Evolutionary conservation across 1,140 invertebrate species (phyloP).

Genomic region (Ptiloglossa arizonensis): DNA sequence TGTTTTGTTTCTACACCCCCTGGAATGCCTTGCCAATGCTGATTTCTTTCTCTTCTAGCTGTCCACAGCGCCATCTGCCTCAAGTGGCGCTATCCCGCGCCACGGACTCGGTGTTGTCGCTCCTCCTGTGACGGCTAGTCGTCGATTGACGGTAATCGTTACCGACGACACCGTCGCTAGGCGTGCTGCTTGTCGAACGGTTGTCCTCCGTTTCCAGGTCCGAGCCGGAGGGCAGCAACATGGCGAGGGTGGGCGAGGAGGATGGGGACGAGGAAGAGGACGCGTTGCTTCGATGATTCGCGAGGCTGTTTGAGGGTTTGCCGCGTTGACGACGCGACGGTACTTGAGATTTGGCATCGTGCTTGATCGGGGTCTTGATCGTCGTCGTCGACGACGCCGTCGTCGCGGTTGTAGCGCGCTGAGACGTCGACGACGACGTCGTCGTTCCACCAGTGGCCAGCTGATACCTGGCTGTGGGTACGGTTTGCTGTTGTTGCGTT

Average conservation of each 20-base stretch:
- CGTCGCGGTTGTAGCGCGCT: constrained; percentile 12
- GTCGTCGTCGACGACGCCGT: constrained; percentile 54
- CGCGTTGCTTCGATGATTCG: constrained; percentile 4
- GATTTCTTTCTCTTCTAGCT: constrained; percentile 60
- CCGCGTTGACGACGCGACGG: constrained; percentile 22
- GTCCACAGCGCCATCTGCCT: constrained; percentile 35
- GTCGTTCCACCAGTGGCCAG: constrained; percentile 33
- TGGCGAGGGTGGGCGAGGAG: constrained; percentile 40
- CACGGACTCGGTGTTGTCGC: constrained; percentile 47
- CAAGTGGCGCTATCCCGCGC: constrained; percentile 56
- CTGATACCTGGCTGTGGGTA: constrained; percentile 38
- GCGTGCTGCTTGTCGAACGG: background rate
- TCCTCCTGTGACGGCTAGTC: constrained; percentile 21
- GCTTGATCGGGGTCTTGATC: constrained; percentile 20
- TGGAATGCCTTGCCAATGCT: constrained; percentile 65
- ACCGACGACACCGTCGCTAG: background rate
- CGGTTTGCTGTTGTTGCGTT: constrained; percentile 29
- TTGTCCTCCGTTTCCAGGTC: constrained; percentile 1
- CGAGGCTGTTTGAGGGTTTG: constrained; percentile 13
- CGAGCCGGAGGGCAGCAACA: constrained; percentile 28
- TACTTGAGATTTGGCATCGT: constrained; percentile 8
- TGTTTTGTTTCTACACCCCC: constrained; percentile 21
- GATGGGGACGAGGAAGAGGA: constrained; percentile 7
- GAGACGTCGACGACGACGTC: constrained; percentile 44
- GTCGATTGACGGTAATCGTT: constrained; percentile 13